A percentile compares a stretch with the other conserved stretches of the same genome.
Conservation (phyloP, 2,113 vertebrate genomes). For the Tretioscincus oriximinensis region DNA sequence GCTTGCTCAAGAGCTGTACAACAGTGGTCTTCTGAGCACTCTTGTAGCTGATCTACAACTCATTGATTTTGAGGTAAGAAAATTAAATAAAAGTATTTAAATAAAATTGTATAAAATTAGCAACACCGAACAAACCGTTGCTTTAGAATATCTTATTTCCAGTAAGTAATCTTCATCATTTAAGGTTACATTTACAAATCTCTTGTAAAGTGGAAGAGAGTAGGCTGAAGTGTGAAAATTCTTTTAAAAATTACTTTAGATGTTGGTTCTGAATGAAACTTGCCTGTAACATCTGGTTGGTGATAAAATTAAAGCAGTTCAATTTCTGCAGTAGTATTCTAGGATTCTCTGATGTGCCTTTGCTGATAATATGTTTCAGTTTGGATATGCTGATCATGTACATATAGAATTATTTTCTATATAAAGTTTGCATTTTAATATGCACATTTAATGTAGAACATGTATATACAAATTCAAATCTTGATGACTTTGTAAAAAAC, state of each 20-base stretch:
- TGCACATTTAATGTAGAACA: no score
- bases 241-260: constrained; percentile 4
- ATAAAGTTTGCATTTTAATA: no score
- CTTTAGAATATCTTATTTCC: neutral
- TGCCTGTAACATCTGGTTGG: neutral
- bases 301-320: no score
- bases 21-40: constrained; percentile 90
- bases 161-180: neutral
- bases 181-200: neutral
- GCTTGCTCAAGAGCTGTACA: constrained; percentile 93
- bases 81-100: neutral
- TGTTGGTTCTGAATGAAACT: neutral
- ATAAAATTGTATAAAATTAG: no score
- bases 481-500: no score
- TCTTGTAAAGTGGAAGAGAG: neutral
- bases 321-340: no score
- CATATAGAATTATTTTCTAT: no score
- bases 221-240: neutral
- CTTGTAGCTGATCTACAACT: constrained; percentile 89
- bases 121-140: neutral
- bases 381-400: no score
- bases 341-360: no score
- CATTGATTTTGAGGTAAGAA: constrained; percentile 93
- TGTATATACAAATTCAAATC: no score
- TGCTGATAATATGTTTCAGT: no score